Conservation (phyloP, 2,113 vertebrate species). For the Lathamus discolor region DNA sequence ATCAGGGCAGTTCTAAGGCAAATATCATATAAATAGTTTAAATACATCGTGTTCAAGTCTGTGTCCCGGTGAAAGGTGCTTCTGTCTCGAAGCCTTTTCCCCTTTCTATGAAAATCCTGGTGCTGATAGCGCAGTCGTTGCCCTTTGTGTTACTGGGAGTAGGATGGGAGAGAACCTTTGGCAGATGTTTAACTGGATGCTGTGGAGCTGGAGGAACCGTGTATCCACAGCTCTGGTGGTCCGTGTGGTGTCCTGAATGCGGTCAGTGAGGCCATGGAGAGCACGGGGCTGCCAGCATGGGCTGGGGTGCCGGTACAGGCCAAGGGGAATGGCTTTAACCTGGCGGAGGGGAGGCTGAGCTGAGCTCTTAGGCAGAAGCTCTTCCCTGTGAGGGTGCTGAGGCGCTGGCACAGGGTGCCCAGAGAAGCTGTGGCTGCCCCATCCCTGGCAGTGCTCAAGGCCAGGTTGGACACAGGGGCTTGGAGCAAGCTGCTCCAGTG, state of each 20-base stretch:
- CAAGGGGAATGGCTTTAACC: not conserved
- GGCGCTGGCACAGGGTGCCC: no score
- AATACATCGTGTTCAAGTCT: not conserved
- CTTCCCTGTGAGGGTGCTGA: not conserved
- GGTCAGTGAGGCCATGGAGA: fast-evolving
- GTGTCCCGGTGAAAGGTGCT: not conserved
- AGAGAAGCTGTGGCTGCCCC: no score
- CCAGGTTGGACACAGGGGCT: not conserved
- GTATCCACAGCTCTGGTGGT: fast-evolving
- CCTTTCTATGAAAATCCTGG: not conserved
- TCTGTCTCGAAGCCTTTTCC: fast-evolving
- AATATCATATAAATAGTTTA: not conserved
- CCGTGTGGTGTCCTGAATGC: fast-evolving
- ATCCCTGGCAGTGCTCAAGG: no score
- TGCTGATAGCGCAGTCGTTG: fast-evolving
- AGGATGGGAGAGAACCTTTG: not conserved
- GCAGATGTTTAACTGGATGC: not conserved
- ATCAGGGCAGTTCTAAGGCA: not conserved
- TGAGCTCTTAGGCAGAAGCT: not conserved
- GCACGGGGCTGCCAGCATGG: not conserved
- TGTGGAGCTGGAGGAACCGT: not conserved
- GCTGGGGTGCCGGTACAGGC: not conserved
- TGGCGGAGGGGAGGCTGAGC: not conserved
- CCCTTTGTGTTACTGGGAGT: fast-evolving
- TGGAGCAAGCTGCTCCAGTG: not conserved